These are phyloP conservation scores for Tetramorium alpestre DNA, from an alignment of 1,140 invertebrate genomes.

Conservation along the genomic window DNA sequence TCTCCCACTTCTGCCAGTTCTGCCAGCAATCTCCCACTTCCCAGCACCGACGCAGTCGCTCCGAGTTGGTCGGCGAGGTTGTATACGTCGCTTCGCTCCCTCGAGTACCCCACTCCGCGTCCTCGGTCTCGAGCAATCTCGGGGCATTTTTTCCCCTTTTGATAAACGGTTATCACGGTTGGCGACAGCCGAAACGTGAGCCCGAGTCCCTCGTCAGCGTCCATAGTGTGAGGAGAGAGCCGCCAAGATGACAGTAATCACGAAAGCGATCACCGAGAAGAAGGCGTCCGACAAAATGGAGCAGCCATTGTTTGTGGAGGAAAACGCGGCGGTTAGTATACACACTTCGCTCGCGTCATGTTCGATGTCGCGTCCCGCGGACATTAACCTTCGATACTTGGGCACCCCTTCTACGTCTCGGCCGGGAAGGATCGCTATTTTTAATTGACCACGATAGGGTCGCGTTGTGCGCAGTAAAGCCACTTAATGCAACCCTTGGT, in stretches of 20 bases:
- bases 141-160: too few species aligned
- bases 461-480: not conserved
- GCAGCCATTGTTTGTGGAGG: conserved; percentile 87
- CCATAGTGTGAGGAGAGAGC: conserved; percentile 23
- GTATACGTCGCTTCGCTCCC: not conserved
- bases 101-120: not conserved
- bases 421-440: not conserved
- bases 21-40: too few species aligned
- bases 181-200: not conserved
- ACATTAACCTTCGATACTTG: not conserved
- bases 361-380: not conserved
- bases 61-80: not conserved
- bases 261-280: conserved; percentile 89
- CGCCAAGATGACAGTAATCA: conserved; percentile 88
- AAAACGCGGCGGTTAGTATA: conserved; percentile 79
- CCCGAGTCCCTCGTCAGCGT: not conserved
- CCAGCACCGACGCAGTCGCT: conserved; percentile 43
- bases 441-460: not conserved
- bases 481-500: not conserved
- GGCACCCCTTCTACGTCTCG: not conserved
- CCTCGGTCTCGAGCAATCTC: not conserved
- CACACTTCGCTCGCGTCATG: not conserved
- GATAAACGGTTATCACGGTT: conserved; percentile 12
- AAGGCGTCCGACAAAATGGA: conserved; percentile 88
- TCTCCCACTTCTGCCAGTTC: not conserved